These are phyloP conservation scores for Stenchaetothrips biformis DNA, from an alignment of 2,888 invertebrate genomes.

Conservation along the genomic window DNA sequence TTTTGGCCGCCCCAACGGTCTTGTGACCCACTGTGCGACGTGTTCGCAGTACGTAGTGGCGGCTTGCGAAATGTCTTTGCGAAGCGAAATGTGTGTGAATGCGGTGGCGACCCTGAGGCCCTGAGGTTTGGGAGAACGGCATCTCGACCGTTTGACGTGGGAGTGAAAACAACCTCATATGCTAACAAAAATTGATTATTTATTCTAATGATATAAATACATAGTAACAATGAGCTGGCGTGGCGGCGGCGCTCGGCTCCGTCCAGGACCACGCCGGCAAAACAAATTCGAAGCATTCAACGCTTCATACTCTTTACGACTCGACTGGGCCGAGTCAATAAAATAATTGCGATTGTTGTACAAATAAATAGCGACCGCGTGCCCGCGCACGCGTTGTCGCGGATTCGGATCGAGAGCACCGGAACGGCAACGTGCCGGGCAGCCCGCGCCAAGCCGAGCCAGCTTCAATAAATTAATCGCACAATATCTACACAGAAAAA, in stretches of 20 bases:
- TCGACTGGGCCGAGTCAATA: background rate
- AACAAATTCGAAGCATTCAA: constrained; percentile 1
- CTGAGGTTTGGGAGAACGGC: too few relatives aligned
- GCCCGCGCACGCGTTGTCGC: too few relatives aligned
- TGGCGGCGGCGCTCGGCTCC: background rate
- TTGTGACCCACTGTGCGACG: background rate
- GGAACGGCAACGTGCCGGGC: too few relatives aligned
- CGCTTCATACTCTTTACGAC: constrained; percentile 20
- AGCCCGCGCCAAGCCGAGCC: too few relatives aligned
- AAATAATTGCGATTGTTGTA: background rate
- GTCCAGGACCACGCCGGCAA: background rate
- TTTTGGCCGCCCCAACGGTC: too few relatives aligned
- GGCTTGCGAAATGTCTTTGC: background rate
- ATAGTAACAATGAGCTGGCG: background rate
- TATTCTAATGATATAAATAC: constrained; percentile 15
- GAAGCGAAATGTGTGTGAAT: too few relatives aligned
- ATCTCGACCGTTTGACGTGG: background rate
- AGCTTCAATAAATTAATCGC: too few relatives aligned
- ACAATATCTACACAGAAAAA: too few relatives aligned
- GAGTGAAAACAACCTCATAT: background rate
- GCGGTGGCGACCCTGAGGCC: too few relatives aligned
- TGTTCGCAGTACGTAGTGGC: background rate
- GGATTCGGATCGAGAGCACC: too few relatives aligned
- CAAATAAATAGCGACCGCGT: background rate
- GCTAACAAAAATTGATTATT: constrained; percentile 11